Percentiles rank a stretch among this genome's conserved stretches.
Evolutionary conservation across 2,797 vertebrate genomes (phyloP).

Genomic region (Poeciliopsis turneri): DNA sequence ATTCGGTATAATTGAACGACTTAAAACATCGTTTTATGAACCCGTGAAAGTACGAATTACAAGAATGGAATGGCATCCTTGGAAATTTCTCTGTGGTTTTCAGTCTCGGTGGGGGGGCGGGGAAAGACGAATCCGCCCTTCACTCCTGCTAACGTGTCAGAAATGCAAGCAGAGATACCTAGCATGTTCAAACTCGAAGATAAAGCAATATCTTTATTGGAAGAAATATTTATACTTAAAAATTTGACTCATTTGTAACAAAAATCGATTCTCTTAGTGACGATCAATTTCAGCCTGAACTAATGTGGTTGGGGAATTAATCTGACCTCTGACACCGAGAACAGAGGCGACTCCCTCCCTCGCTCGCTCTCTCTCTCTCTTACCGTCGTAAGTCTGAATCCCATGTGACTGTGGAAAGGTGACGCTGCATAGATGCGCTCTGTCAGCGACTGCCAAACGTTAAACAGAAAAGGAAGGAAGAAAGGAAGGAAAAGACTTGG

Average conservation of each 20-base stretch:
- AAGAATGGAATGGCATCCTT: neutral
- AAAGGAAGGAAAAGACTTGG: slow-evolving; percentile 78
- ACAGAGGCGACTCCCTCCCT: neutral
- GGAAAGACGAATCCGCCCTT: neutral
- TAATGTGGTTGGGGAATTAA: neutral
- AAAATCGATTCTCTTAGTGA: neutral
- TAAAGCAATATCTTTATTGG: neutral
- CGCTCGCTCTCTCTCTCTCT: neutral
- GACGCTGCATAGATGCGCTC: slow-evolving; percentile 43
- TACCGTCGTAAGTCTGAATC: slow-evolving; percentile 1
- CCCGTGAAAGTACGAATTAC: neutral
- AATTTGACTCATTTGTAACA: neutral
- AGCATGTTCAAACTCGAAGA: neutral
- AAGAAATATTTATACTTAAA: neutral
- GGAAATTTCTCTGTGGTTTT: neutral
- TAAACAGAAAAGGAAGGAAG: slow-evolving; percentile 71
- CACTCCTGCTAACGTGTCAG: neutral
- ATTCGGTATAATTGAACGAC: neutral
- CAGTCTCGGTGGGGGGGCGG: neutral
- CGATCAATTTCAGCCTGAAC: neutral
- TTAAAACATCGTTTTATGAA: neutral
- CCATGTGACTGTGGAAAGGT: slow-evolving; percentile 44
- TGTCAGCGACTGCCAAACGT: slow-evolving; percentile 55
- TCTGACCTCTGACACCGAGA: neutral
- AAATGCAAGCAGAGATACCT: neutral